phyloP scores from a whole-genome alignment of 2,888 invertebrate genomes.

The Plebejus anna region DNA sequence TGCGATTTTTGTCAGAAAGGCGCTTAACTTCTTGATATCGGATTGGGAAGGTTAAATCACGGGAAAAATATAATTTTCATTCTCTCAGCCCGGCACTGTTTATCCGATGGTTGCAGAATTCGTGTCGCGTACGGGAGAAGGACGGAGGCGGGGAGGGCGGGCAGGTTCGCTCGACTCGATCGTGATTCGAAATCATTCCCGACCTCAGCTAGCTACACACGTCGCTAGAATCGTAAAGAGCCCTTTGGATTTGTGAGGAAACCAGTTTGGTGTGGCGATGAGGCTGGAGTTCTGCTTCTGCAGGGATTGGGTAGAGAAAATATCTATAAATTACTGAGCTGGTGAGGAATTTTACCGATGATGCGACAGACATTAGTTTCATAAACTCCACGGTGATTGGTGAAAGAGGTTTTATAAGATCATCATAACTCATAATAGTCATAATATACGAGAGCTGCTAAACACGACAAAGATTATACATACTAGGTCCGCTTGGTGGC shows the following conservation, averaged over 20 bases:
- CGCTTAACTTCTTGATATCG: neutral
- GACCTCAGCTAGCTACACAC: conserved; percentile 35
- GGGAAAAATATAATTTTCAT: neutral
- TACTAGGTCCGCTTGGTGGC: too few species aligned
- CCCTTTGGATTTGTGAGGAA: conserved; percentile 7
- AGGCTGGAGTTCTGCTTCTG: neutral
- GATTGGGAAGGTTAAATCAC: neutral
- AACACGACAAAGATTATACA: neutral
- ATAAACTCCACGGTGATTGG: neutral
- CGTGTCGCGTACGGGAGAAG: conserved; percentile 59
- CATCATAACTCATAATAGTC: too few species aligned
- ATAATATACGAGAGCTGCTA: neutral
- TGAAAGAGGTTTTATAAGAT: too few species aligned
- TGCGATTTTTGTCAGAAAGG: neutral
- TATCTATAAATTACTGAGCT: neutral
- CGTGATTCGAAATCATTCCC: conserved; percentile 54
- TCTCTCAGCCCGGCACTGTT: conserved; percentile 49
- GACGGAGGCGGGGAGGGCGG: conserved; percentile 61
- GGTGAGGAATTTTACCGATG: neutral
- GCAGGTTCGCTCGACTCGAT: conserved; percentile 67
- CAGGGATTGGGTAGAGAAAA: neutral
- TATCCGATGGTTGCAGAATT: conserved; percentile 47
- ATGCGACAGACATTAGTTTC: neutral
- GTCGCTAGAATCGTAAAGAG: conserved; percentile 30
- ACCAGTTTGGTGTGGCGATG: conserved; percentile 45